Percentiles rank a stretch among this genome's conserved stretches.
Conservation (phyloP, 2,113 vertebrate species). For the Casuarius casuarius region DNA sequence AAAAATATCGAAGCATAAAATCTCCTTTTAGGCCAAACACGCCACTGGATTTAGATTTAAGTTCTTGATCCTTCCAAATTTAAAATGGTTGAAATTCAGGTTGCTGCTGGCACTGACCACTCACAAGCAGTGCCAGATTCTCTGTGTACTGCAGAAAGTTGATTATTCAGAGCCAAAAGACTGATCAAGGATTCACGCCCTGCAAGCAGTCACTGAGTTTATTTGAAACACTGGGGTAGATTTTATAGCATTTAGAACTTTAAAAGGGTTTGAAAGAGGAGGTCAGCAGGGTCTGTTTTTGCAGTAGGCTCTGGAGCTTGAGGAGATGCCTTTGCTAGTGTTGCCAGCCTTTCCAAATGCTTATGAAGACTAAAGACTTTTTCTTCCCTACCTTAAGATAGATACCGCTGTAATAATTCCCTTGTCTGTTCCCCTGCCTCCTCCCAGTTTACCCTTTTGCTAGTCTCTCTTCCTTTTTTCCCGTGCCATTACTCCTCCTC, state of each 20-base stretch:
- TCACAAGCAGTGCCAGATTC: conserved; percentile 38
- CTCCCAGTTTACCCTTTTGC: neutral
- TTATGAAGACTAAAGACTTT: neutral
- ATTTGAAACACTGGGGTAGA: conserved; percentile 41
- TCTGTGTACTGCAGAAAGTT: conserved; percentile 33
- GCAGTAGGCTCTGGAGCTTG: conserved; percentile 29
- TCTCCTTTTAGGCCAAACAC: neutral
- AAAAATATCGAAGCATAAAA: neutral
- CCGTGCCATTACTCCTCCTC: neutral
- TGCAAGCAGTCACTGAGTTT: conserved; percentile 42
- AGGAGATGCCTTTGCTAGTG: conserved; percentile 24
- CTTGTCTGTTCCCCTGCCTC: neutral
- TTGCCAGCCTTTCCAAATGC: conserved; percentile 21
- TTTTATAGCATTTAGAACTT: conserved; percentile 50
- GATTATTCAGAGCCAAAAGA: conserved; percentile 61
- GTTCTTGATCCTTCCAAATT: conserved; percentile 14
- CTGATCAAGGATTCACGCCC: conserved; percentile 52
- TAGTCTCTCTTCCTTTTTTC: neutral
- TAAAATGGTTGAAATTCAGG: conserved; percentile 39
- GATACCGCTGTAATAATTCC: neutral
- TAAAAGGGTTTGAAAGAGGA: conserved; percentile 27
- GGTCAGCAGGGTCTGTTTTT: conserved; percentile 48
- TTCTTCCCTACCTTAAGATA: neutral
- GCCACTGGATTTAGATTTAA: neutral
- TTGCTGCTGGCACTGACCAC: conserved; percentile 36